phyloP scores from a whole-genome alignment of 2,888 invertebrate species.

The Aphodius granarius region DNA sequence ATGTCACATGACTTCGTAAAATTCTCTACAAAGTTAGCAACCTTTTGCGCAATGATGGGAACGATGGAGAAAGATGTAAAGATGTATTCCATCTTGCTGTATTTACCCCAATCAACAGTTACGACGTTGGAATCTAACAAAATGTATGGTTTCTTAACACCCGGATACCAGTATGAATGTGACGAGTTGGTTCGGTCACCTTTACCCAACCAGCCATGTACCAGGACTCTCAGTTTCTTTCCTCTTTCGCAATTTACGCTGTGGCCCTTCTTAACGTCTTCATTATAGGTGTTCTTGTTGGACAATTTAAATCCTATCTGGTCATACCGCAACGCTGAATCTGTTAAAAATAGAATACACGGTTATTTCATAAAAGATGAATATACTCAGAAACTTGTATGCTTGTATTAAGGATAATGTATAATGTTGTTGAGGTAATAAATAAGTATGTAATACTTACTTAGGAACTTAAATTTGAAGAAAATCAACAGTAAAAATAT shows the following conservation, averaged over 20 bases:
- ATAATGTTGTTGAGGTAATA: no score
- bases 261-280: not conserved
- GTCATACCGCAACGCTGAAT: no score
- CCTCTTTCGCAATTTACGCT: not conserved
- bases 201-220: not conserved
- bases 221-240: not conserved
- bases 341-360: no score
- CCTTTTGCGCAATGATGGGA: not conserved
- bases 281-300: not conserved
- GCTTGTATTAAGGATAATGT: no score
- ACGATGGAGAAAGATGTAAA: conserved; percentile 1
- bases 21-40: conserved; percentile 6
- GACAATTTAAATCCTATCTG: not conserved
- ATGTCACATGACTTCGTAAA: conserved; percentile 8
- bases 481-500: no score
- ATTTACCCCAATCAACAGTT: conserved; percentile 17
- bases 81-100: conserved; percentile 8
- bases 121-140: conserved; percentile 1
- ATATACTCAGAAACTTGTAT: no score
- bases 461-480: no score
- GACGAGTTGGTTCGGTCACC: not conserved
- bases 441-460: no score
- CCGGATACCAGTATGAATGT: not conserved
- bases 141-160: conserved; percentile 7
- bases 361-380: no score